These are phyloP conservation scores for Tapera naevia DNA, from an alignment of 2,797 vertebrate species.

Conservation along the genomic window DNA sequence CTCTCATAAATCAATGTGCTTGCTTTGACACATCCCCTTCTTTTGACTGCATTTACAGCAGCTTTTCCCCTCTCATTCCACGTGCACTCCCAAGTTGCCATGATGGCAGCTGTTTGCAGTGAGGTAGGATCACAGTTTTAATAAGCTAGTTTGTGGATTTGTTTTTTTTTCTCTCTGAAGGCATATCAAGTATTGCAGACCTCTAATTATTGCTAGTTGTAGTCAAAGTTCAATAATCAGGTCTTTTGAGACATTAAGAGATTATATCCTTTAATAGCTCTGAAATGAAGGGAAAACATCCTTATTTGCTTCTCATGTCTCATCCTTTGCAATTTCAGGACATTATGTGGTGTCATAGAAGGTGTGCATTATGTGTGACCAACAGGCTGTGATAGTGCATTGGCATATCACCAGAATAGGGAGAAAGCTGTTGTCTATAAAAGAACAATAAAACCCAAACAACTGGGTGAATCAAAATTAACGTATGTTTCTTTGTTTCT, in stretches of 20 bases:
- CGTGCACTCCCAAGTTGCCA: neutral
- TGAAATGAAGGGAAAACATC: slow-evolving; percentile 26
- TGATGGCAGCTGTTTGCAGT: neutral
- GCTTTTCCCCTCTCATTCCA: neutral
- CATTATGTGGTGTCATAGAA: neutral
- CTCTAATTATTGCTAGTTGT: slow-evolving; percentile 18
- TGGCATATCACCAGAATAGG: neutral
- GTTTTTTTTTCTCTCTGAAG: neutral
- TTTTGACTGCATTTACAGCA: neutral
- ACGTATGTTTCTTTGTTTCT: neutral
- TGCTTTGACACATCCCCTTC: neutral
- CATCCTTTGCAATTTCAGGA: neutral
- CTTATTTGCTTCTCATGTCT: slow-evolving; percentile 5
- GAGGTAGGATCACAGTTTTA: neutral
- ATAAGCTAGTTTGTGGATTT: neutral
- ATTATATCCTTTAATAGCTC: slow-evolving; percentile 27
- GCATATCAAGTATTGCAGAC: neutral
- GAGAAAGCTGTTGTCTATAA: neutral
- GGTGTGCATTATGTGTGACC: neutral
- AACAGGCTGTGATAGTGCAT: neutral
- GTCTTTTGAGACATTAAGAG: slow-evolving; percentile 19
- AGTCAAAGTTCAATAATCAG: slow-evolving; percentile 1
- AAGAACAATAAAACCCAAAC: neutral
- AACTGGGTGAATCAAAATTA: neutral
- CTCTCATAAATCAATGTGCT: neutral